These are phyloP conservation scores for Cepaea hortensis DNA, from an alignment of 2,888 invertebrate species.

Conservation along the genomic window DNA sequence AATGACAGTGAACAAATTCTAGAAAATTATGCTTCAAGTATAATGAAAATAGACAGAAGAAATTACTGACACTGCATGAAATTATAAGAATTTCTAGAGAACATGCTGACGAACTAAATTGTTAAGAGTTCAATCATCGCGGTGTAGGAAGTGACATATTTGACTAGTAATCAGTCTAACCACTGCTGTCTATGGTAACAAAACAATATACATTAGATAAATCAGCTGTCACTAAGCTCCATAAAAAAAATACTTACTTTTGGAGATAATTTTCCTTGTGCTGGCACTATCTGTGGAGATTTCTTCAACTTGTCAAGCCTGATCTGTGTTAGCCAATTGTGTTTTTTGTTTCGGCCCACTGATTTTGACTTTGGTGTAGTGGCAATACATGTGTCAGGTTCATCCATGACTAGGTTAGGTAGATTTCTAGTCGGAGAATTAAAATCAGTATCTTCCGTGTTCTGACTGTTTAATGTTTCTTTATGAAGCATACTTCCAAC, in stretches of 20 bases:
- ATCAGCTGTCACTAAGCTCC: too few relatives aligned
- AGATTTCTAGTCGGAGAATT: slow-evolving; percentile 62
- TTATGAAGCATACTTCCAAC: neutral
- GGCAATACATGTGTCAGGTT: slow-evolving; percentile 47
- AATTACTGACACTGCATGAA: too few relatives aligned
- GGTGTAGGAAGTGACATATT: too few relatives aligned
- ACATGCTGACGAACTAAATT: too few relatives aligned
- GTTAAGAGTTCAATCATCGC: too few relatives aligned
- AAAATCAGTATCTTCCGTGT: slow-evolving; percentile 6
- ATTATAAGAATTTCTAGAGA: too few relatives aligned
- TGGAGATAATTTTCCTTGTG: slow-evolving; percentile 32
- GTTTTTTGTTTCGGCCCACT: slow-evolving; percentile 48
- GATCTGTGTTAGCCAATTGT: slow-evolving; percentile 64
- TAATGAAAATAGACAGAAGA: too few relatives aligned
- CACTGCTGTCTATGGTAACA: too few relatives aligned
- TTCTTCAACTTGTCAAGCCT: slow-evolving; percentile 50
- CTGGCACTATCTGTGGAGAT: neutral
- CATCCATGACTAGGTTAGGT: slow-evolving; percentile 62
- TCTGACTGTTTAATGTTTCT: neutral
- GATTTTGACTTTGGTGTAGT: slow-evolving; percentile 20
- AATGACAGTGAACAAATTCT: too few relatives aligned
- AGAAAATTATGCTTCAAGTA: too few relatives aligned
- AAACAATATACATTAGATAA: too few relatives aligned
- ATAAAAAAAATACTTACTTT: slow-evolving; percentile 35
- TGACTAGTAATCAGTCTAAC: too few relatives aligned